These are phyloP conservation scores for Callocephalon fimbriatum DNA, from an alignment of 2,113 vertebrate genomes.

Conservation along the genomic window DNA sequence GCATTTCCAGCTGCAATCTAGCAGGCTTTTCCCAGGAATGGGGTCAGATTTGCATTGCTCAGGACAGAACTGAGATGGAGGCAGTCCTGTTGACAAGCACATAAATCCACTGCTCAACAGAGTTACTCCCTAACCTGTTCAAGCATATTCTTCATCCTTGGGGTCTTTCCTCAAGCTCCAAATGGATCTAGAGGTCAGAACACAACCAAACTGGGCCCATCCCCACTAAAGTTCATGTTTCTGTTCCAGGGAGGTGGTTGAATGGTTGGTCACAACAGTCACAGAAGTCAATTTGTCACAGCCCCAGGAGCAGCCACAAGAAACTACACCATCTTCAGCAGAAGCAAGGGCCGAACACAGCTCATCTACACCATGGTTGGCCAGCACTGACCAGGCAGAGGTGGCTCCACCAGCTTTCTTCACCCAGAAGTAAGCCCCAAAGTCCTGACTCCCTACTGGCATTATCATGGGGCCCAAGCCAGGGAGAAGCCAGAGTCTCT, in stretches of 20 bases:
- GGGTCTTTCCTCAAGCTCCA: not conserved
- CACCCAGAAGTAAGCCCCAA: slow-evolving; percentile 56
- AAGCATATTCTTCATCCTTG: not conserved
- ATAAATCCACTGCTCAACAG: not conserved
- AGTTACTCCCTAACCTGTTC: not conserved
- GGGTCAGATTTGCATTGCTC: not conserved
- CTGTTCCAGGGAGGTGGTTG: slow-evolving; percentile 84
- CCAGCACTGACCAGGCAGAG: not conserved
- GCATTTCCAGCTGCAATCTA: not conserved
- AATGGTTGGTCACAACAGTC: slow-evolving; percentile 85
- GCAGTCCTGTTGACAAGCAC: not conserved
- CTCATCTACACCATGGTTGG: not conserved
- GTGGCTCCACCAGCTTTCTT: not conserved
- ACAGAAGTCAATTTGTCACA: slow-evolving; percentile 43
- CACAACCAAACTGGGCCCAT: not conserved
- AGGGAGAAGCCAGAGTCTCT: not conserved
- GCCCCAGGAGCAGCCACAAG: not conserved
- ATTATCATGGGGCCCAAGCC: not conserved
- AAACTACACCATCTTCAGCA: not conserved
- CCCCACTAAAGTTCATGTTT: not conserved
- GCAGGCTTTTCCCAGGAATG: not conserved
- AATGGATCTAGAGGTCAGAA: not conserved
- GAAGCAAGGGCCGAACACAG: not conserved
- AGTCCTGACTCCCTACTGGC: not conserved
- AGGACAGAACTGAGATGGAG: not conserved